A percentile compares a stretch with the other conserved stretches of the same genome.
Evolutionary conservation across 2,797 vertebrate species (phyloP).

Genomic region (Hybognathus amarus): DNA sequence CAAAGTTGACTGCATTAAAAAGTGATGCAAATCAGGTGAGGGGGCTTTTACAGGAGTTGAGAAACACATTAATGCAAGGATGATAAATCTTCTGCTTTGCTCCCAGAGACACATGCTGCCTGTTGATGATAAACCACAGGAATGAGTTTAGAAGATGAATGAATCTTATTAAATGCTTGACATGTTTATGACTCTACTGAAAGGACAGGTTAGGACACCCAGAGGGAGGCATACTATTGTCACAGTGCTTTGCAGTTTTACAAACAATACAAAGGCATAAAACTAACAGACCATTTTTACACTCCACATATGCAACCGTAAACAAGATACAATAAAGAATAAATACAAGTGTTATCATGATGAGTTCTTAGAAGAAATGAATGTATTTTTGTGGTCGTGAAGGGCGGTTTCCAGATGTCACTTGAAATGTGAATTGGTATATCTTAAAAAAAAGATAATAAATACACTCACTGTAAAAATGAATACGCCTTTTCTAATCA

Average conservation of each 20-base stretch:
- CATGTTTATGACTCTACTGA: slow-evolving; percentile 37
- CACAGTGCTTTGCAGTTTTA: slow-evolving; percentile 1
- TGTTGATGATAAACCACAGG: slow-evolving; percentile 16
- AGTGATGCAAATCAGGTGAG: neutral
- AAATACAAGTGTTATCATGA: neutral
- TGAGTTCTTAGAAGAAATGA: neutral
- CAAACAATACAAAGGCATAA: neutral
- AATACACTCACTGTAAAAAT: too few species aligned
- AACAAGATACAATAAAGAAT: neutral
- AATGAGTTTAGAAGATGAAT: slow-evolving; percentile 17
- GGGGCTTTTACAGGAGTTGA: neutral
- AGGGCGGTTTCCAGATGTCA: neutral
- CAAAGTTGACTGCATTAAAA: neutral
- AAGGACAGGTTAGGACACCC: slow-evolving; percentile 28
- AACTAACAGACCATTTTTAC: neutral
- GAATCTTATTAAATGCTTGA: slow-evolving; percentile 36
- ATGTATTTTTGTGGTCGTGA: neutral
- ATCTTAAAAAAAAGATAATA: too few species aligned
- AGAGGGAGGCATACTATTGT: slow-evolving; percentile 6
- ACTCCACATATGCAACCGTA: neutral
- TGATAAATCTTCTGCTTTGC: slow-evolving; percentile 23
- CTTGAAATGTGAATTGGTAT: neutral
- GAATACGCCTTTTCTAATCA: too few species aligned
- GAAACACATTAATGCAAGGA: slow-evolving; percentile 6
- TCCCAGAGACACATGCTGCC: neutral